Evolutionary conservation across 2,113 vertebrate species (phyloP).

Genomic region (Panthera leo): DNA sequence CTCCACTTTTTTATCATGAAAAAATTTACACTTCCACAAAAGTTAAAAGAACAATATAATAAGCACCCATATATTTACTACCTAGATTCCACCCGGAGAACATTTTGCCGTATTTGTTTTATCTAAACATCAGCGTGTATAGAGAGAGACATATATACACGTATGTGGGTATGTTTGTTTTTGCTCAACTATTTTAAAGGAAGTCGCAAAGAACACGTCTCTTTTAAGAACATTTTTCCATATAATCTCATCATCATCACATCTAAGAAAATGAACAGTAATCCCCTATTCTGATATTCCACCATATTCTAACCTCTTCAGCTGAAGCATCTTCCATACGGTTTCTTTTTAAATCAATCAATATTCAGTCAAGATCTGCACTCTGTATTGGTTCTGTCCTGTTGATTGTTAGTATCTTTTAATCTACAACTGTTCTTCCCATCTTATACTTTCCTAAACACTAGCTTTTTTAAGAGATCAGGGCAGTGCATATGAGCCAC

Average conservation of each 20-base stretch:
- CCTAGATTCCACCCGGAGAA: background rate
- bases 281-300: background rate
- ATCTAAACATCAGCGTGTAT: background rate
- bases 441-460: background rate
- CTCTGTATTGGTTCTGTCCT: background rate
- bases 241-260: background rate
- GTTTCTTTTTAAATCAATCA: background rate
- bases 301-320: constrained; percentile 24
- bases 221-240: background rate
- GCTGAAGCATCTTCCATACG: background rate
- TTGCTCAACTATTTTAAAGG: constrained; percentile 23
- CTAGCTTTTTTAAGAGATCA: background rate
- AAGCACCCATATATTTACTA: background rate
- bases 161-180: background rate
- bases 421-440: background rate
- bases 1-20: constrained; percentile 10
- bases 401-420: background rate
- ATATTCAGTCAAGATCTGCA: background rate
- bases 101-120: background rate
- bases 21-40: background rate
- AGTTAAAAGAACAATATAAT: background rate
- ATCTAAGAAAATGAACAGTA: constrained; percentile 44
- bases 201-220: background rate
- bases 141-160: background rate
- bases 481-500: background rate